Percentiles rank a stretch among this genome's conserved stretches.
These are phyloP conservation scores for Pachypanchax playfairii DNA, from an alignment of 2,113 vertebrate genomes.

Conservation along the genomic window DNA sequence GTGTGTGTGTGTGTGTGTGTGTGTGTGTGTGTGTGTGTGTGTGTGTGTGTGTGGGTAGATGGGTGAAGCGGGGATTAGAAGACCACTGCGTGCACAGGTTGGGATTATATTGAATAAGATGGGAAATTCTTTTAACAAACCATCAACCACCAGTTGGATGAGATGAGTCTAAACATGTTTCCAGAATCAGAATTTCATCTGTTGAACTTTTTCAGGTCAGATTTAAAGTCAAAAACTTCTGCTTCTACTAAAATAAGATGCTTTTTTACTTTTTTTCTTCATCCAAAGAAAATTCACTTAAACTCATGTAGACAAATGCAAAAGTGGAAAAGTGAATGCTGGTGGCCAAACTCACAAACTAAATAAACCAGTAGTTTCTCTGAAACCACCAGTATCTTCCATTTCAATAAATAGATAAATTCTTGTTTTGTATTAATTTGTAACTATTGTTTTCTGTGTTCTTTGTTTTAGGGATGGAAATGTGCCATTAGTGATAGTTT, in stretches of 20 bases:
- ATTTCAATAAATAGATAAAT: too few relatives aligned
- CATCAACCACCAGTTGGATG: conserved; percentile 30
- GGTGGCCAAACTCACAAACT: too few relatives aligned
- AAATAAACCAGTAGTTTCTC: too few relatives aligned
- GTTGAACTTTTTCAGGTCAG: not conserved
- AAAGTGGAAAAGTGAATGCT: too few relatives aligned
- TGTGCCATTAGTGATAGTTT: too few relatives aligned
- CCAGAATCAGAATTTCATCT: conserved; percentile 2
- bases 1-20: conserved; percentile 36
- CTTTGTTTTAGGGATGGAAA: too few relatives aligned
- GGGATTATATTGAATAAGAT: conserved; percentile 67
- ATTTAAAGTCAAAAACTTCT: not conserved
- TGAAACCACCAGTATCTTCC: too few relatives aligned
- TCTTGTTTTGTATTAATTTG: too few relatives aligned
- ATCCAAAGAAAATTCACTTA: too few relatives aligned
- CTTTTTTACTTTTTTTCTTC: too few relatives aligned
- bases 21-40: conserved; percentile 3
- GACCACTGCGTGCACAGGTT: conserved; percentile 47
- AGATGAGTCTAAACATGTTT: conserved; percentile 8
- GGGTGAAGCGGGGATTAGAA: conserved; percentile 39
- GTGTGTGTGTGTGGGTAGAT: not conserved
- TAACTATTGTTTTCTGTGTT: too few relatives aligned
- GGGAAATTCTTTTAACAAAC: conserved; percentile 48
- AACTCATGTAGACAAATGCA: too few relatives aligned
- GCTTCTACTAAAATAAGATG: not conserved